Percentiles rank a stretch among this genome's conserved stretches.
Conservation (phyloP, 1,140 invertebrate species). For the Gonioctena quinquepunctata region DNA sequence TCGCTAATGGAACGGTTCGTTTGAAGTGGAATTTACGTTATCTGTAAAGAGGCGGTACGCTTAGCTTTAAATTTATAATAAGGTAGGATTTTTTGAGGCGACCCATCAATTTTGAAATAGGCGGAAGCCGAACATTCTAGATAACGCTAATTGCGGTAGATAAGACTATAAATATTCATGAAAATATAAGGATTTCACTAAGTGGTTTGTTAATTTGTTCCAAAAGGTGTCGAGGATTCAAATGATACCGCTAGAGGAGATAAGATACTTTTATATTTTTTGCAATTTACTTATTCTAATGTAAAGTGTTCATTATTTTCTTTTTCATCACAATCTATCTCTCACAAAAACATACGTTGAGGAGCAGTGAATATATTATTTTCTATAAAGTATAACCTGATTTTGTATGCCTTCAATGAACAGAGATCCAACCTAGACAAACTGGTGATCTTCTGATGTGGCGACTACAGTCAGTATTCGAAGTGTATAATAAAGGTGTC, state of each 20-base stretch:
- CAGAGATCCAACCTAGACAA: too few species aligned
- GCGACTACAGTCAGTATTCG: too few species aligned
- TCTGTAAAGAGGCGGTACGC: background rate
- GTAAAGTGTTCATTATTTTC: too few species aligned
- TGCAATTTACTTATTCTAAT: too few species aligned
- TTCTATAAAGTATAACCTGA: too few species aligned
- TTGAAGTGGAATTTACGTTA: background rate
- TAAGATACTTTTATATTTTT: too few species aligned
- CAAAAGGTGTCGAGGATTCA: background rate
- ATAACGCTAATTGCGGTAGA: background rate
- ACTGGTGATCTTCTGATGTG: too few species aligned
- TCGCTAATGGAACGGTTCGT: background rate
- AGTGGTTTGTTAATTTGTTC: background rate
- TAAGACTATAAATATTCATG: background rate
- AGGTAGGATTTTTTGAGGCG: background rate
- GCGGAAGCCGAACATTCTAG: background rate
- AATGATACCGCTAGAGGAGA: background rate
- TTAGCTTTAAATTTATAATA: background rate
- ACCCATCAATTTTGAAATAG: background rate
- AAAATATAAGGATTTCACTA: background rate
- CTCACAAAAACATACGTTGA: too few species aligned
- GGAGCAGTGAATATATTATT: too few species aligned
- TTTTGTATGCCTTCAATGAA: too few species aligned
- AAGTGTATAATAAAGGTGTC: too few species aligned
- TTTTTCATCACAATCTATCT: too few species aligned